phyloP scores from a whole-genome alignment of 92 coral and sea anemone species.

The Porites lobata region DNA sequence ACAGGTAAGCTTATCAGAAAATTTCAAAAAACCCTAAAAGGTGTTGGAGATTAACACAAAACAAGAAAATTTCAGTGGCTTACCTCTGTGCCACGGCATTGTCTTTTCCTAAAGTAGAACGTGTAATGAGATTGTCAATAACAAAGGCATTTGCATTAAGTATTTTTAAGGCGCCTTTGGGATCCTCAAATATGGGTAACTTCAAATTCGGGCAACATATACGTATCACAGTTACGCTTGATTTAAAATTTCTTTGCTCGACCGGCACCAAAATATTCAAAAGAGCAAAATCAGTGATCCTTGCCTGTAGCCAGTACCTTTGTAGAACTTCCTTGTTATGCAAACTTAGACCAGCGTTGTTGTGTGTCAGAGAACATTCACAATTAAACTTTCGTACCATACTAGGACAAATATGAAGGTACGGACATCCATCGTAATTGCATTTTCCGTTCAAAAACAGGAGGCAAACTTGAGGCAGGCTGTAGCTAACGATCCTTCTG shows the following conservation, averaged over 20 bases:
- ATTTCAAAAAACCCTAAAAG: too few relatives aligned
- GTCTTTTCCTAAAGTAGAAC: too few relatives aligned
- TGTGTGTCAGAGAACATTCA: not conserved
- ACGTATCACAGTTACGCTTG: not conserved
- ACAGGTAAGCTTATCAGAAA: too few relatives aligned
- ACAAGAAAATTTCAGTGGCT: too few relatives aligned
- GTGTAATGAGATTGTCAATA: too few relatives aligned
- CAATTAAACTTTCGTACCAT: not conserved
- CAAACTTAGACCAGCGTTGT: not conserved
- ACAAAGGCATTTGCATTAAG: too few relatives aligned
- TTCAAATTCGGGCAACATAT: not conserved
- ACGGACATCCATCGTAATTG: not conserved
- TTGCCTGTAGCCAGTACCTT: not conserved
- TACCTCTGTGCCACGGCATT: too few relatives aligned
- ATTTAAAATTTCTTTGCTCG: not conserved
- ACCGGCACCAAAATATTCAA: not conserved
- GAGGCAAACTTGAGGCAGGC: conserved; percentile 54
- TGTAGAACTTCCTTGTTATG: conserved; percentile 1
- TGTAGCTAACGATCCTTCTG: conserved; percentile 15
- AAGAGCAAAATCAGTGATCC: not conserved
- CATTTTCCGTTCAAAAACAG: conserved; percentile 22
- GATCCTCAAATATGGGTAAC: too few relatives aligned
- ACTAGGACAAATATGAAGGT: conserved; percentile 47
- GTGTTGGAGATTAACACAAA: too few relatives aligned
- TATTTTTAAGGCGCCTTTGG: too few relatives aligned